Evolutionary conservation across 2,113 vertebrate species (phyloP).

Genomic region (Chaetorhynchus papuensis): DNA sequence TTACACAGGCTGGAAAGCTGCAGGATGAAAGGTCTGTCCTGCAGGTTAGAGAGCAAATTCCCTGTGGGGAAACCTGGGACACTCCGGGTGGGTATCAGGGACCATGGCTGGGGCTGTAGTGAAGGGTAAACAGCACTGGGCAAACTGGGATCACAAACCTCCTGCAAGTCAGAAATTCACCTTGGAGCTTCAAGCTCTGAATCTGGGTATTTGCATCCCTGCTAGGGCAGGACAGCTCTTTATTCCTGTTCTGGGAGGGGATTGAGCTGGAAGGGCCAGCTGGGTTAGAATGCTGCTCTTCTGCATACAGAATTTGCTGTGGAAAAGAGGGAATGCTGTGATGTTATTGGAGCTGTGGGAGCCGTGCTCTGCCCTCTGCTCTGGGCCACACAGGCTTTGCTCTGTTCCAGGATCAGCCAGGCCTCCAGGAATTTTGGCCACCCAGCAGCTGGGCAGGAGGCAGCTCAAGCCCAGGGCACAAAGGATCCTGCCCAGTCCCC

Average conservation of each 20-base stretch:
- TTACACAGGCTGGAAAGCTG: neutral
- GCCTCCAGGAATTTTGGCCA: neutral
- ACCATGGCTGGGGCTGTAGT: neutral
- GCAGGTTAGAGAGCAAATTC: neutral
- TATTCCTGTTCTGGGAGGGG: neutral
- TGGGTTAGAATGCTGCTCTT: neutral
- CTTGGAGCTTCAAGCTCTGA: neutral
- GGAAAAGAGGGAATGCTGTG: neutral
- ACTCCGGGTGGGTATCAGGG: rapidly evolving
- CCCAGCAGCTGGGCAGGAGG: too few species aligned
- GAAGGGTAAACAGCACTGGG: neutral
- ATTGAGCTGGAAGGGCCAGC: neutral
- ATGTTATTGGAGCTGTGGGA: neutral
- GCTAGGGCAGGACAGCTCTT: neutral
- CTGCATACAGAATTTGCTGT: rapidly evolving
- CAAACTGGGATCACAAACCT: neutral
- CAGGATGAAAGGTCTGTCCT: rapidly evolving
- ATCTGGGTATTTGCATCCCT: neutral
- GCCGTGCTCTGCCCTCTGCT: neutral
- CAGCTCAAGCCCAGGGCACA: neutral
- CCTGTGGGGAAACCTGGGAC: rapidly evolving
- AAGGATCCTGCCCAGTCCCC: neutral
- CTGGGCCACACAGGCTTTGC: neutral
- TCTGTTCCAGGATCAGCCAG: neutral
- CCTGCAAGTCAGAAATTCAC: neutral